Evolutionary conservation across 2,113 vertebrate genomes (phyloP), one percentile per base, ranked within the genome.

Genomic region (Mastomys coucha): DNA sequence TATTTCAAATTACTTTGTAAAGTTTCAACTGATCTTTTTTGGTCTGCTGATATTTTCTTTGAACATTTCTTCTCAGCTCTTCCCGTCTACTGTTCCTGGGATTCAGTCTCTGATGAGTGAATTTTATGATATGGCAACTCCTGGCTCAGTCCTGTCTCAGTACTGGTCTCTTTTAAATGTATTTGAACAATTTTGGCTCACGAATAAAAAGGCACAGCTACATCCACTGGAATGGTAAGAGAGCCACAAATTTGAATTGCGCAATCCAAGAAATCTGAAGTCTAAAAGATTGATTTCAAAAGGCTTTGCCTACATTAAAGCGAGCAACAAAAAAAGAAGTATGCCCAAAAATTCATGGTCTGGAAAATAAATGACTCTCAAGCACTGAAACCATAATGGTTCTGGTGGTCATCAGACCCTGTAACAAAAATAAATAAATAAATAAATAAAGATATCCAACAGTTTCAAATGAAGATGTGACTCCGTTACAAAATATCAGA

Each of bases 31-130:
- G 24, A 84, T 33, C 14, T 12, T 5, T 70, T 67, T 70, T 88
- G 49, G 72, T 82, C 45, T 39, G 42, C 39, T 72, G 56, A 91
- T 93, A 72, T 65, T 31, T 96, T 42, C 73, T 81, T 92, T 96
- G 49, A 20, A 60, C 97, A 76, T 98, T 96, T 95, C 85, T 98
- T 98, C 86, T 97, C 98, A 99, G 99, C 98, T 99, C 87, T 99
- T 98, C 96, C 99, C 99, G 69, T 98, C 98, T 73, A 56, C 94
- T 63, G 63, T 97, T 96, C 98, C 98, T 58, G 91, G 97, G 76
- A 96, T 98, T 69, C 97, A 97, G 58, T 97, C 63, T 95, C 95
- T 98, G 88, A 97, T 98, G 75, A 92, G 0, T 0, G 95, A 98
- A 91, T 93, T 99, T 95, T 97, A 98, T 96, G 97, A 92, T 63